phyloP scores from a whole-genome alignment of 2,888 invertebrate species.

The Cepaea hortensis region DNA sequence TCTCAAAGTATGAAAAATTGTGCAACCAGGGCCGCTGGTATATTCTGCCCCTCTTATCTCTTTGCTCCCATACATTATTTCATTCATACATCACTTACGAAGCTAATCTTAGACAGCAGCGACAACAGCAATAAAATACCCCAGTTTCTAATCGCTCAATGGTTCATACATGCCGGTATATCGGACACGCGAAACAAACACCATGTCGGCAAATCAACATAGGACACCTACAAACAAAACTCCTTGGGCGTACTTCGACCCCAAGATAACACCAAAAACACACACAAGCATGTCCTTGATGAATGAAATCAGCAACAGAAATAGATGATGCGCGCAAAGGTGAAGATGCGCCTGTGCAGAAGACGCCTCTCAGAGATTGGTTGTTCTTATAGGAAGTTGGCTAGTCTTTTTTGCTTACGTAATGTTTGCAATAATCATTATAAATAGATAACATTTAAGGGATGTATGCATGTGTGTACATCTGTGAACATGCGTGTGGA shows the following conservation, averaged over 20 bases:
- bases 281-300: neutral
- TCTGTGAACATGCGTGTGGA: neutral
- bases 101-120: too few species aligned
- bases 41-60: too few species aligned
- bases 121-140: too few species aligned
- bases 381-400: neutral
- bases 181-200: too few species aligned
- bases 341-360: neutral
- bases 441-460: neutral
- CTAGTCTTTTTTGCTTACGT: constrained; percentile 2
- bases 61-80: too few species aligned
- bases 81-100: too few species aligned
- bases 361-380: neutral
- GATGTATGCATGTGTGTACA: neutral
- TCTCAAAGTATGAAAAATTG: too few species aligned
- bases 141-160: too few species aligned
- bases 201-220: too few species aligned
- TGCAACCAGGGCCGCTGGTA: too few species aligned
- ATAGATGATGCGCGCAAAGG: neutral
- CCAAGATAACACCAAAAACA: constrained; percentile 1
- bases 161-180: too few species aligned
- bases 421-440: constrained; percentile 2
- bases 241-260: neutral
- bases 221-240: too few species aligned
- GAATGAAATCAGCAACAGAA: constrained; percentile 19